phyloP scores from a whole-genome alignment of 2,797 vertebrate genomes.

The Siniperca scherzeri region DNA sequence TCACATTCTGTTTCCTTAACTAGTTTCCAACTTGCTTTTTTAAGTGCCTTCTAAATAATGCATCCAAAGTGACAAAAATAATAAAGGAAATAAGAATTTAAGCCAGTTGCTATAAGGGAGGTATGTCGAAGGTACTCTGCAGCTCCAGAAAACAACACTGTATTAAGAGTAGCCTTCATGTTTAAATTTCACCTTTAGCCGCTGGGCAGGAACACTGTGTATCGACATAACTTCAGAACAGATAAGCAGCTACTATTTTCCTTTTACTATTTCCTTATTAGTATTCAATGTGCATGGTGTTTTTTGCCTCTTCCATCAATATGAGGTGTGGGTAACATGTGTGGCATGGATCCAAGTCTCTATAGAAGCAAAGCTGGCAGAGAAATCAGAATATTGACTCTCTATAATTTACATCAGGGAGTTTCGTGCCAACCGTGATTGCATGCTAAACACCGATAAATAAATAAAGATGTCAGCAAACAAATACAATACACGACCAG shows the following conservation, averaged over 20 bases:
- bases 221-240: slow-evolving; percentile 44
- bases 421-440: slow-evolving; percentile 70
- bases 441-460: slow-evolving; percentile 78
- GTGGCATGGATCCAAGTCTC: slow-evolving; percentile 74
- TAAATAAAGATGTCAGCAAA: slow-evolving; percentile 81
- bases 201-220: slow-evolving; percentile 15
- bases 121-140: not conserved
- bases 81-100: not conserved
- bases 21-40: not conserved
- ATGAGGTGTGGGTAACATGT: slow-evolving; percentile 70
- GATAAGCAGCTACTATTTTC: slow-evolving; percentile 51
- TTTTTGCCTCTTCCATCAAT: slow-evolving; percentile 67
- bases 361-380: slow-evolving; percentile 64
- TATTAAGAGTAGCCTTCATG: slow-evolving; percentile 34
- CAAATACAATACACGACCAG: slow-evolving; percentile 62
- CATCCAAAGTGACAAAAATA: not conserved
- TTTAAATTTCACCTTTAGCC: slow-evolving; percentile 48
- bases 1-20: slow-evolving; percentile 13
- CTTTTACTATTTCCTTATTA: slow-evolving; percentile 44
- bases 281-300: slow-evolving; percentile 56
- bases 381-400: slow-evolving; percentile 79
- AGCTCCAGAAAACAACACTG: slow-evolving; percentile 9
- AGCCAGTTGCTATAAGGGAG: not conserved
- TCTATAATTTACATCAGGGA: slow-evolving; percentile 78
- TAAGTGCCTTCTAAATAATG: not conserved